A percentile compares a stretch with the other conserved stretches of the same genome.
Evolutionary conservation across 2,797 vertebrate species (phyloP).

Genomic region (Falco columbarius): DNA sequence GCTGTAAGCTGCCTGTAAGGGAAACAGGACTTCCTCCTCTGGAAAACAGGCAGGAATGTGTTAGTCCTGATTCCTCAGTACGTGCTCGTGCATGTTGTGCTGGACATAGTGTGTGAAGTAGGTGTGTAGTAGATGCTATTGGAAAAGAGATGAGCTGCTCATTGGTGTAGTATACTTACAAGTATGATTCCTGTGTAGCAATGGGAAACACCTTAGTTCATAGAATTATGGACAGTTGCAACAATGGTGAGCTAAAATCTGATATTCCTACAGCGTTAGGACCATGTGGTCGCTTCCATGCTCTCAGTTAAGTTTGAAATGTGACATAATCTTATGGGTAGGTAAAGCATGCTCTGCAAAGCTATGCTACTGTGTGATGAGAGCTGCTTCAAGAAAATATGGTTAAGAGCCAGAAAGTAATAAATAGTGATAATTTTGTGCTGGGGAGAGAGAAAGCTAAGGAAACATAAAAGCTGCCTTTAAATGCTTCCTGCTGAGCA

Average conservation of each 20-base stretch:
- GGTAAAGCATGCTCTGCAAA: not conserved
- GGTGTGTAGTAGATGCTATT: not conserved
- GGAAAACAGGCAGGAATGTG: not conserved
- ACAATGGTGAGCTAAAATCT: not conserved
- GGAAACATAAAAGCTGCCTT: not conserved
- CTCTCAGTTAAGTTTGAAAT: not conserved
- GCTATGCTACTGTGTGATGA: not conserved
- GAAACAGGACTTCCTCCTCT: not conserved
- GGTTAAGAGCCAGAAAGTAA: not conserved
- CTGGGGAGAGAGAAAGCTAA: not conserved
- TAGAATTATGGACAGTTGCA: not conserved
- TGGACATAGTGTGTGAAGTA: not conserved
- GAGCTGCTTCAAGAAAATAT: not conserved
- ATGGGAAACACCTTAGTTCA: not conserved
- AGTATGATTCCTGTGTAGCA: not conserved
- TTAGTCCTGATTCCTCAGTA: not conserved
- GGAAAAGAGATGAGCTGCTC: not conserved
- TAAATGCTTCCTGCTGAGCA: conserved; percentile 16
- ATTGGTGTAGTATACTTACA: not conserved
- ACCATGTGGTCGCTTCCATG: not conserved
- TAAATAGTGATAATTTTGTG: not conserved
- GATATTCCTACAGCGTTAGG: not conserved
- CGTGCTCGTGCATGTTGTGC: not conserved
- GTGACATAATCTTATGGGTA: not conserved
- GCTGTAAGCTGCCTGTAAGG: not conserved